These are phyloP conservation scores for Syngnathoides biaculeatus DNA, from an alignment of 2,113 vertebrate species.

Conservation along the genomic window DNA sequence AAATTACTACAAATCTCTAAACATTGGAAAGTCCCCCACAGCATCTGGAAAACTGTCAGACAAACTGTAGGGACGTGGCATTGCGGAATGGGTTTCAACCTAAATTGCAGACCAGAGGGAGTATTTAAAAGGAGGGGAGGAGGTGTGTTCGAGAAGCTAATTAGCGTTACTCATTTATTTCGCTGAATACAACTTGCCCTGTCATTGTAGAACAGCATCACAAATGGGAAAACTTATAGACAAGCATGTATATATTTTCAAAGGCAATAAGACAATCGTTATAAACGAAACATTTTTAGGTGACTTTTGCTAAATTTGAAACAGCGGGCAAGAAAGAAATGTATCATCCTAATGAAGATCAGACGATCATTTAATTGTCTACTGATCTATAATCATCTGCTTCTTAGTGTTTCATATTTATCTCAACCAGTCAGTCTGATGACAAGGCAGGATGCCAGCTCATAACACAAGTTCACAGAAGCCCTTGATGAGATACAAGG, in stretches of 20 bases:
- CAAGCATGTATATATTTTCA: slow-evolving; percentile 1
- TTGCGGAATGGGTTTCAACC: slow-evolving; percentile 41
- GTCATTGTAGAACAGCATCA: slow-evolving; percentile 47
- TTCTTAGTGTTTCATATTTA: slow-evolving; percentile 13
- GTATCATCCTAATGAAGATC: neutral
- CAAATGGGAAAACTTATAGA: slow-evolving; percentile 4
- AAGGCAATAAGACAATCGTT: neutral
- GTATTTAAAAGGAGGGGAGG: slow-evolving; percentile 30
- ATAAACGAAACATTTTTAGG: neutral
- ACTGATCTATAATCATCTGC: slow-evolving; percentile 9
- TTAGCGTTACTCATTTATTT: slow-evolving; percentile 69
- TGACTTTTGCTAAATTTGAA: neutral
- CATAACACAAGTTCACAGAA: slow-evolving; percentile 50
- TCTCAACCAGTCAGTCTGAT: slow-evolving; percentile 22
- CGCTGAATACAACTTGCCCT: slow-evolving; percentile 62
- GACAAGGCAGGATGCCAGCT: slow-evolving; percentile 36
- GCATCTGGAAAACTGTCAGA: slow-evolving; percentile 19
- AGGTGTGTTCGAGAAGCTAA: slow-evolving; percentile 63
- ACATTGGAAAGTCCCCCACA: neutral
- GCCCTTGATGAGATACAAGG: slow-evolving; percentile 57
- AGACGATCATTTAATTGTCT: slow-evolving; percentile 5
- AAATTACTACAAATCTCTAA: neutral
- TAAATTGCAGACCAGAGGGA: slow-evolving; percentile 49
- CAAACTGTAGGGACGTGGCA: slow-evolving; percentile 21
- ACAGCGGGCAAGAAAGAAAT: slow-evolving; percentile 1